Evolutionary conservation across 2,888 invertebrate species (phyloP), one percentile per base, ranked within the genome.

Genomic region (Dyspetes luteomarginatus): DNA sequence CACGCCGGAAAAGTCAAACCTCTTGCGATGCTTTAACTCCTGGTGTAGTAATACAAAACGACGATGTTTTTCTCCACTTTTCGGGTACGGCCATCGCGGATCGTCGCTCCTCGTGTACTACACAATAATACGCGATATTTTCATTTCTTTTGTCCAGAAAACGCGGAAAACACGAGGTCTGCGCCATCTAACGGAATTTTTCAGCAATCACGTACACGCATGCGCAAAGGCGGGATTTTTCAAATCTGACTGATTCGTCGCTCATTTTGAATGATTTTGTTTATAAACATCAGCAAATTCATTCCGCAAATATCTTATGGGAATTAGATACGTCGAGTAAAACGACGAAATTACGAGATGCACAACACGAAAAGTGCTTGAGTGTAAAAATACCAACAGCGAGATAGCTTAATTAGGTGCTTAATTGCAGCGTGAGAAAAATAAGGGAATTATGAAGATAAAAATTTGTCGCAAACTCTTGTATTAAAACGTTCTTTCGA

Each of bases 331-430:
- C 58, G 17, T 71, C 48, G 12, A 2, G 48, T 30, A 9, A 71
- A 60, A 71, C 58, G 69, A 56, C 45, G 45, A 71, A 22, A 28
- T 69, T 48, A 30, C 58, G 58, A 71, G 22, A 71, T 43, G 55
- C 55, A 68, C 48, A 58, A 72, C 26, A 60, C 12, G 41, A 50
- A 72, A 41, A 24, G 60, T 60, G 50, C 41, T 56, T 7, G 4
- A 48, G 17, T 36, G 58, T 58, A 36, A 36, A 19, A 15, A 52
- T n/a, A 55, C 4, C 24, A n/a, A 24, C 12, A 26, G 2, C 9
- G 26, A 9, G 12, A 55, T 36, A 12, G 12, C 7, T 36, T 7
- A 36, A 12, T 36, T 36, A 36, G 12, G 36, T 48, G 48, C 48
- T 15, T 17, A 48, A 48, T 17, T 36, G 26, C 36, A 55, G 22